phyloP scores from a whole-genome alignment of 2,113 vertebrate genomes.

The Protobothrops flavoviridis region DNA sequence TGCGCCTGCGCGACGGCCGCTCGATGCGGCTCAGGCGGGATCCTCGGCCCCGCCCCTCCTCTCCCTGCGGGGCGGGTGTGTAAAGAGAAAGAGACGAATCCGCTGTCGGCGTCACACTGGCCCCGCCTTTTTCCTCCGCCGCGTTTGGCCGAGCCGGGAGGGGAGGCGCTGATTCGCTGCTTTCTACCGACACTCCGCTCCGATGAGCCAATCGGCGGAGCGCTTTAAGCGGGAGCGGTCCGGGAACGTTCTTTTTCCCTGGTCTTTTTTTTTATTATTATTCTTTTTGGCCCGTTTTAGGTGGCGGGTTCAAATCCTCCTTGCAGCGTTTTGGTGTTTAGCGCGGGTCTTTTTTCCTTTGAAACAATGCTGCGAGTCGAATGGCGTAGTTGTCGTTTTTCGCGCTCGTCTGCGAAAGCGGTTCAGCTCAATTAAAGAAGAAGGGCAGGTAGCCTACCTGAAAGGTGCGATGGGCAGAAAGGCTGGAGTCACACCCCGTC shows the following conservation, averaged over 20 bases:
- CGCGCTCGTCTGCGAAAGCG: not conserved
- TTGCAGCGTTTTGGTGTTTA: not conserved
- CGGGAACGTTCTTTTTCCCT: too few relatives aligned
- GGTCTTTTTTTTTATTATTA: not conserved
- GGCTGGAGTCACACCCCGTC: not conserved
- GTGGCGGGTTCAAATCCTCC: not conserved
- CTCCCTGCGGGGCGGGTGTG: too few relatives aligned
- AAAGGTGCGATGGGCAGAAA: not conserved
- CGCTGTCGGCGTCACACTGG: not conserved
- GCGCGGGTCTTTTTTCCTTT: not conserved
- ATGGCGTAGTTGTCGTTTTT: not conserved
- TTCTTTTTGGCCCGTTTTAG: not conserved
- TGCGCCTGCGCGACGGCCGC: not conserved
- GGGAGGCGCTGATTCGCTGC: not conserved
- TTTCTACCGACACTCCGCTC: too few relatives aligned
- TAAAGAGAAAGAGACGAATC: not conserved
- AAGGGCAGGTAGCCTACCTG: not conserved
- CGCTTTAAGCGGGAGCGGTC: not conserved
- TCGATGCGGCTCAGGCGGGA: fast-evolving
- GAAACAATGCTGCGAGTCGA: not conserved
- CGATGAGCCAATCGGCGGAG: not conserved
- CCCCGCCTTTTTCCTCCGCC: not conserved
- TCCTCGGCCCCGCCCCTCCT: not conserved
- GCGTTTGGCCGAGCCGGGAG: not conserved
- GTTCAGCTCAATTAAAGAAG: not conserved